Base-by-base conservation (phyloP, 1,140 invertebrate species). In the Leptinotarsa lineolata region DNA sequence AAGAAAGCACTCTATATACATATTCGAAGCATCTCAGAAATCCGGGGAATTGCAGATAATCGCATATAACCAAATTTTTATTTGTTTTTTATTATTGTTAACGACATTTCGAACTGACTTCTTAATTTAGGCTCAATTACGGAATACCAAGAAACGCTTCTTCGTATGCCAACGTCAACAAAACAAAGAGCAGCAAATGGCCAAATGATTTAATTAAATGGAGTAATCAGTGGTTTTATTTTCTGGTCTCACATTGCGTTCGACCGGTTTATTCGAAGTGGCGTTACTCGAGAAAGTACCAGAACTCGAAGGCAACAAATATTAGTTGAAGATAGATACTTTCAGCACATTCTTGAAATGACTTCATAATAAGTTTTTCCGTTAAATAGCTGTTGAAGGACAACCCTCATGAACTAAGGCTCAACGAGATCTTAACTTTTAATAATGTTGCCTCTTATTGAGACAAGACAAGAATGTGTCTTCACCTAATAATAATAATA, bases 161-260 rank as follows among this genome's bases (percentile, higher is more conserved):
- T 45, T 68, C 66, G 66, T 39, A 68, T 68, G 30, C 66, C 66
- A 20, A 20, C 66, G 21, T 20, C 15, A 12, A 68, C n/a, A 68
- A 45, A 68, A 68, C 66, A 68, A 68, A 65, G 22, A 65, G 22
- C 66, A 68, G 2, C 66, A 68, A 68, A 68, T 68, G 66, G 45
- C 30, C 66, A 48, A 68, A 59, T 60, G 72, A 70, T 74, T 70
- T 64, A 74, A 64, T 74, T 63, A 70, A 74, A 74, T 65, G 60
- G 72, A 70, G 58, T 70, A 70, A 74, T 74, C 72, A 70, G 60
- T 69, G 72, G 54, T 18, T 68, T 68, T 20, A 46, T 45, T 46
- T 46, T 68, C 45, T 21, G 30, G n/a, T 21, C 39, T 30, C 15
- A 63, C 24, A 22, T 68, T 44, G 61, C 16, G 21, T 15, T 21